Evolutionary conservation across 2,888 invertebrate species (phyloP), one percentile per base, ranked within the genome.

Genomic region (Andrena chrysosceles): DNA sequence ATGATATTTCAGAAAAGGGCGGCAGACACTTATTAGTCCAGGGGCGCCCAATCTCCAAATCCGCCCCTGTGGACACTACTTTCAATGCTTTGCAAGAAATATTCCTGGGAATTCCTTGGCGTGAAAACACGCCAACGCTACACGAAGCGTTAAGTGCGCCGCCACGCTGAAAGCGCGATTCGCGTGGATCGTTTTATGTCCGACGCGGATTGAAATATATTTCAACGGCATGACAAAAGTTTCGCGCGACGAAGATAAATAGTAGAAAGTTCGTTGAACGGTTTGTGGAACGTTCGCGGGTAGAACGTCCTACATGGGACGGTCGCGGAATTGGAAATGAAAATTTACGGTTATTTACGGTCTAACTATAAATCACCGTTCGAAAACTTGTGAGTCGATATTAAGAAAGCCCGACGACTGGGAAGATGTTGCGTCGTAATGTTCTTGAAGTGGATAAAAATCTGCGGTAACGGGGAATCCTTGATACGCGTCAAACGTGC

Each of bases 231-330:
- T 20, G 77, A 78, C 77, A 67, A 76, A 77, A 78, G 77, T 78
- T 77, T 62, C 52, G 13, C 60, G 52, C 56, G 67, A 78, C 77
- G 60, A 76, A 77, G 77, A 78, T 78, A 62, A 78, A 78, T 78
- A 60, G 77, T 77, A 60, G 66, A 60, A 78, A 78, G 77, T 78
- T 78, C 29, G 66, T 35, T 29, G 60, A 33, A 59, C 64, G 31
- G 23, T 23, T 20, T 6, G 63, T 5, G n/a, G 26, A n/a, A 54
- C 63, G 72, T 7, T 72, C 54, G 56, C 48, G 42, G 63, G 42
- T 42, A 42, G 42, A 5, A 10, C 33, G 62, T 59, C 42, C 42
- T 16, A 56, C 56, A 60, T 16, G n/a, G 48, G 42, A 68, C 60
- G n/a, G 35, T 54, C 33, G 20, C 67, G 62, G 66, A 76, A 60